phyloP scores from a whole-genome alignment of 2,113 vertebrate genomes.

The Muntiacus reevesi region DNA sequence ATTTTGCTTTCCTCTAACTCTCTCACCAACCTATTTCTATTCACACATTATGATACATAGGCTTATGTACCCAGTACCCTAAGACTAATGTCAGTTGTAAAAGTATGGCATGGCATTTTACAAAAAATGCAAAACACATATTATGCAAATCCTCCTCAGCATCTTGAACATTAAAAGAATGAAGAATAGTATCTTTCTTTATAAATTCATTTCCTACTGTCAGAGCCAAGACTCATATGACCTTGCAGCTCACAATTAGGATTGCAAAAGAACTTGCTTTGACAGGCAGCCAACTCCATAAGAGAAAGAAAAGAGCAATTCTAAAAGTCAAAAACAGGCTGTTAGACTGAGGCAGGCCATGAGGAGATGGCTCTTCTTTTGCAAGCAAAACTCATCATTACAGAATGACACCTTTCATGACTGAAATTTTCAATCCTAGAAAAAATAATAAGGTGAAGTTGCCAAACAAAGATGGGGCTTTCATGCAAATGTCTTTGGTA shows the following conservation, averaged over 20 bases:
- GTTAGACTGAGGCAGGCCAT: constrained; percentile 15
- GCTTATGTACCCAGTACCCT: constrained; percentile 17
- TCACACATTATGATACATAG: constrained; percentile 27
- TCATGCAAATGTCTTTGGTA: constrained; percentile 70
- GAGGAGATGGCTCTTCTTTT: not conserved
- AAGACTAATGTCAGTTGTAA: constrained; percentile 59
- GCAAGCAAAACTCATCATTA: constrained; percentile 50
- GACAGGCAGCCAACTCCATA: constrained; percentile 53
- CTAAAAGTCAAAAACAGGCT: constrained; percentile 21
- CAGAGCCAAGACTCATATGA: constrained; percentile 53
- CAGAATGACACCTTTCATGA: constrained; percentile 51
- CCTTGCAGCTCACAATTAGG: constrained; percentile 49
- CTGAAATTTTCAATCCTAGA: constrained; percentile 45
- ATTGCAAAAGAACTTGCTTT: constrained; percentile 35
- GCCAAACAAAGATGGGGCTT: constrained; percentile 61
- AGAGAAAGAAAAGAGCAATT: constrained; percentile 46
- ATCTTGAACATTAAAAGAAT: constrained; percentile 61
- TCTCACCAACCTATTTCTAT: constrained; percentile 23
- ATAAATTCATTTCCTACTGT: constrained; percentile 58
- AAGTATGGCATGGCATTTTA: constrained; percentile 46
- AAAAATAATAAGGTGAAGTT: constrained; percentile 63
- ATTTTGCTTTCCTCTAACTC: constrained; percentile 29
- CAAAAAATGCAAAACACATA: constrained; percentile 56
- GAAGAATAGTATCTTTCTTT: constrained; percentile 38
- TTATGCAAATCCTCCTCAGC: constrained; percentile 60